Base-by-base conservation (phyloP, 2,797 vertebrate species). In the Eutrigla gurnardus region DNA sequence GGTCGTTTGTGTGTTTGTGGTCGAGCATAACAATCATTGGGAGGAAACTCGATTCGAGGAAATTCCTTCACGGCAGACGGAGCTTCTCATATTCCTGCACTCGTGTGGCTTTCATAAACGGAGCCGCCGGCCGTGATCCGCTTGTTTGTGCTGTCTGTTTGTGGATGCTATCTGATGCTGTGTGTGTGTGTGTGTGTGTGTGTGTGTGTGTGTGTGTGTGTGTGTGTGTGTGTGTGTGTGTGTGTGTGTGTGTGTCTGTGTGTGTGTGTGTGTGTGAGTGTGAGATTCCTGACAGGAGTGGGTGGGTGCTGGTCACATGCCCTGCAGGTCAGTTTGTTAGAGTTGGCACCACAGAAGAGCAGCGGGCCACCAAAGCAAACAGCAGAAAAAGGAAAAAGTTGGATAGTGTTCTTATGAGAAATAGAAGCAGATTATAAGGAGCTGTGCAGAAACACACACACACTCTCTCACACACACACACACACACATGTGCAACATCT, bases 251-350 rank as follows among this genome's bases (percentile, higher is more conserved):
- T 47, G 81, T 74, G 81, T n/a, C n/a, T 35, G 40, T 69, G 58
- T 70, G 49, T 65, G 58, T 64, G 65, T 37, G 55, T 45, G 66
- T 49, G 42, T 50, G 62, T 50, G 50, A 45, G 45, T 64, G 81
- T 35, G 65, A 87, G 73, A 87, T 85, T 90, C 81, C 83, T 86
- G 75, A 65, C 68, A 35, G 78, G 40, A 57, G 70, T 83, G 55
- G 77, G 73, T 78, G 84, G 82, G 60, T 17, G 82, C 57, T 79
- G 80, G 61, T 81, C 47, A 1, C 46, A 74, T 37, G 50, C 70
- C 77, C 75, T 7, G 77, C 75, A 78, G 78, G 74, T 64, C 70
- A 37, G 80, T 85, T 86, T 92, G 87, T 90, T 89, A 64, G 73
- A 78, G 66, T 88, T 92, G 91, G 91, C 92, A 62, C 5, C 11